Conservation (phyloP, 1,140 invertebrate species). For the Globodera ellingtonae region DNA sequence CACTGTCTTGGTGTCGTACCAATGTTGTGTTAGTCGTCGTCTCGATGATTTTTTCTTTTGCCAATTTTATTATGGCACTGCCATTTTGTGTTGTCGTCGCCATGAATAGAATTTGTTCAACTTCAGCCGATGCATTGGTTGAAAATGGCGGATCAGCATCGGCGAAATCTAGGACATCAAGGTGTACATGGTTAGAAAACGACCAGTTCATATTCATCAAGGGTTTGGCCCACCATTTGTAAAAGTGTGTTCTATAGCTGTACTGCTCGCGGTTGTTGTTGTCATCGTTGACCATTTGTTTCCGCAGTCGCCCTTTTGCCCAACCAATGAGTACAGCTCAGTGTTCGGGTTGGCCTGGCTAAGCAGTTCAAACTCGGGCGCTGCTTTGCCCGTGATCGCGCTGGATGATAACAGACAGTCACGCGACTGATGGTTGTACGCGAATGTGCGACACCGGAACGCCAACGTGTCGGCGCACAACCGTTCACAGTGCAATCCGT, state of each 20-base stretch:
- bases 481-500: conserved; percentile 43
- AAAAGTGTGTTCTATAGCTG: background rate
- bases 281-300: background rate
- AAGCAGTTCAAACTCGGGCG: conserved; percentile 21
- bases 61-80: background rate
- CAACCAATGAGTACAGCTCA: conserved; percentile 46
- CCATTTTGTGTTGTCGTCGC: background rate
- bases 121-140: background rate
- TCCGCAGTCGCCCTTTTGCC: background rate
- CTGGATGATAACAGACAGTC: conserved; percentile 50
- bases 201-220: too few relatives aligned
- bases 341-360: conserved; percentile 50
- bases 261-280: background rate
- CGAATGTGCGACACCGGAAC: conserved; percentile 49
- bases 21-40: background rate
- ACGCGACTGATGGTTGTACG: conserved; percentile 34
- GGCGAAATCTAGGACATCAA: background rate
- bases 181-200: too few relatives aligned
- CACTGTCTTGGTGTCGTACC: background rate
- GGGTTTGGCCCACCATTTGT: background rate
- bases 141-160: background rate
- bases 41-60: background rate
- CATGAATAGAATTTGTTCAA: background rate
- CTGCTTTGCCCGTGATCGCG: conserved; percentile 22
- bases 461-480: conserved; percentile 35